Conservation (phyloP, 2,113 vertebrate species). For the Rhinolophus ferrumequinum region DNA sequence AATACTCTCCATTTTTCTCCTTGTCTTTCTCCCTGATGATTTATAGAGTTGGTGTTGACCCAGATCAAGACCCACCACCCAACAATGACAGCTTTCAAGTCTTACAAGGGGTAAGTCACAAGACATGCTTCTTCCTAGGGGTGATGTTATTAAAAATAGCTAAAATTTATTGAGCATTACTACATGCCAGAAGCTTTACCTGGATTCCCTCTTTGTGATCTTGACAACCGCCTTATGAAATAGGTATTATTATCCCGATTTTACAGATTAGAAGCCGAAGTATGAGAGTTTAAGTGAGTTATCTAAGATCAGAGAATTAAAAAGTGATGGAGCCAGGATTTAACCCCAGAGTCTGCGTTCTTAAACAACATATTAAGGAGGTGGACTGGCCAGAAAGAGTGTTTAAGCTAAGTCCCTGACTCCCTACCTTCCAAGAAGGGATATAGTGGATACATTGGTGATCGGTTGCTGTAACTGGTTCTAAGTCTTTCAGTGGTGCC, state of each 20-base stretch:
- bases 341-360: not conserved
- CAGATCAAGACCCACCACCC: conserved; percentile 94
- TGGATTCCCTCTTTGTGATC: not conserved
- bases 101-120: conserved; percentile 94
- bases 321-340: not conserved
- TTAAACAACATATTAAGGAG: not conserved
- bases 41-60: conserved; percentile 97
- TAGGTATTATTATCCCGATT: not conserved
- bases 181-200: not conserved
- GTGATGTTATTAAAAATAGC: conserved; percentile 38
- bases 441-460: not conserved
- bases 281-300: conserved; percentile 12
- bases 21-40: conserved; percentile 79
- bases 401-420: not conserved
- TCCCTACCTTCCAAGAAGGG: not conserved
- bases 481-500: not conserved
- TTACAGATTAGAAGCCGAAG: conserved; percentile 42
- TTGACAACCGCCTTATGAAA: not conserved
- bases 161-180: not conserved
- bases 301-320: not conserved
- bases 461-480: not conserved
- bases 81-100: conserved; percentile 97
- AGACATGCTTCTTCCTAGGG: conserved; percentile 60
- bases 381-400: not conserved
- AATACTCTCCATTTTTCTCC: conserved; percentile 76